Conservation (phyloP, 1,140 invertebrate genomes). For the Hestina assimilis region DNA sequence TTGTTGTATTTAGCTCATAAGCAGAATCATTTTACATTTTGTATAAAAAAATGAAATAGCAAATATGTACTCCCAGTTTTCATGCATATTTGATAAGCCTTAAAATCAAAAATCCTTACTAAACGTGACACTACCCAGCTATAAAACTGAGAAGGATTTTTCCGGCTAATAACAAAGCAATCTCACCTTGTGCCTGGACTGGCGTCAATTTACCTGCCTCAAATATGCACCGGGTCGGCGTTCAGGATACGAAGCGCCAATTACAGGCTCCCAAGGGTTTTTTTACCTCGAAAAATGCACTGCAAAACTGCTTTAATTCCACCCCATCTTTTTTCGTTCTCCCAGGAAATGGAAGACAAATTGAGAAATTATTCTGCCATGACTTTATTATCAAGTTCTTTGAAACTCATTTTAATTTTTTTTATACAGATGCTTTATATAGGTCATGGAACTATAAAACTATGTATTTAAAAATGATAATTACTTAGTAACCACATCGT, state of each 20-base stretch:
- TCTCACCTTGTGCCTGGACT: conserved; percentile 1
- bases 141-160: not conserved
- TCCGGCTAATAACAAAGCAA: not conserved
- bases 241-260: conserved; percentile 30
- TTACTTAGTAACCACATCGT: too few relatives aligned
- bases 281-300: conserved; percentile 30
- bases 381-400: conserved; percentile 7
- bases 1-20: too few relatives aligned
- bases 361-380: conserved; percentile 14
- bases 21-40: too few relatives aligned
- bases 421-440: too few relatives aligned
- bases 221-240: conserved; percentile 30
- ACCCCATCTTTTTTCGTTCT: conserved; percentile 29
- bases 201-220: conserved; percentile 11
- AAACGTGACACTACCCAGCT: not conserved
- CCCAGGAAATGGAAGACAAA: conserved; percentile 37
- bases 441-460: too few relatives aligned
- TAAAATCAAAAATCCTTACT: not conserved
- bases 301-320: conserved; percentile 33
- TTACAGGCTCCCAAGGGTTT: conserved; percentile 33
- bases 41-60: too few relatives aligned
- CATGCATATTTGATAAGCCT: not conserved
- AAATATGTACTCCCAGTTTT: not conserved
- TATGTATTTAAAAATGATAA: too few relatives aligned
- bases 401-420: not conserved